Percentiles rank a stretch among this genome's conserved stretches.
phyloP scores from a whole-genome alignment of 2,888 invertebrate species.

The Acanthosepion esculentum region DNA sequence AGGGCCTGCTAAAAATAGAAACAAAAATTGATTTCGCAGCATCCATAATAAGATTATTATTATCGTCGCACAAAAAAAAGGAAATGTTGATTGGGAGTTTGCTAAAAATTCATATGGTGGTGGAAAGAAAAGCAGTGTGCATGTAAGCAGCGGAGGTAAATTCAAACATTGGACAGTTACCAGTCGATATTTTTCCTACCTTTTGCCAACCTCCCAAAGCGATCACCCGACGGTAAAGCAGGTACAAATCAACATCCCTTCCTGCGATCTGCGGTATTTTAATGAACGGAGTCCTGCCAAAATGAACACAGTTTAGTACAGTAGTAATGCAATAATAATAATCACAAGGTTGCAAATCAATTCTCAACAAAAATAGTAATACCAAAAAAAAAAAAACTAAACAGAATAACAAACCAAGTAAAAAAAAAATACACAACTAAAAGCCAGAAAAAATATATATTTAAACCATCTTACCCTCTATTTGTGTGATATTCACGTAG shows the following conservation, averaged over 20 bases:
- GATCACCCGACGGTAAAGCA: conserved; percentile 92
- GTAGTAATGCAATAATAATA: neutral
- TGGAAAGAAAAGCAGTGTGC: no score
- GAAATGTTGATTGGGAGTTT: no score
- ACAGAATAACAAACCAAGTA: conserved; percentile 42
- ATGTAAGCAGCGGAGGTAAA: conserved; percentile 57
- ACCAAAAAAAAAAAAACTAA: conserved; percentile 42
- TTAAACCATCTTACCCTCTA: conserved; percentile 83
- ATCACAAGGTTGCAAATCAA: neutral
- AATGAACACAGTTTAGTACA: neutral
- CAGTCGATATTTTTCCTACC: conserved; percentile 78
- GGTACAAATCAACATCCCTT: conserved; percentile 91
- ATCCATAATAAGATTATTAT: neutral
- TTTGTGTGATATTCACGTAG: conserved; percentile 92
- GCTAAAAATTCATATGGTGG: no score
- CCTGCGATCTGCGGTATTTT: conserved; percentile 88
- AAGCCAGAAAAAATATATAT: neutral
- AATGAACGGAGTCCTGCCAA: conserved; percentile 81
- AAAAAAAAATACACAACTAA: conserved; percentile 4
- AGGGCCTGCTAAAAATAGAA: neutral
- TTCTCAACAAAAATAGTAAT: conserved; percentile 48
- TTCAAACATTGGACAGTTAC: conserved; percentile 57
- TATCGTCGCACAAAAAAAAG: no score
- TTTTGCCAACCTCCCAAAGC: conserved; percentile 95
- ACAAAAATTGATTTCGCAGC: neutral